These are phyloP conservation scores for Emys orbicularis DNA, from an alignment of 2,797 vertebrate genomes.

Conservation along the genomic window DNA sequence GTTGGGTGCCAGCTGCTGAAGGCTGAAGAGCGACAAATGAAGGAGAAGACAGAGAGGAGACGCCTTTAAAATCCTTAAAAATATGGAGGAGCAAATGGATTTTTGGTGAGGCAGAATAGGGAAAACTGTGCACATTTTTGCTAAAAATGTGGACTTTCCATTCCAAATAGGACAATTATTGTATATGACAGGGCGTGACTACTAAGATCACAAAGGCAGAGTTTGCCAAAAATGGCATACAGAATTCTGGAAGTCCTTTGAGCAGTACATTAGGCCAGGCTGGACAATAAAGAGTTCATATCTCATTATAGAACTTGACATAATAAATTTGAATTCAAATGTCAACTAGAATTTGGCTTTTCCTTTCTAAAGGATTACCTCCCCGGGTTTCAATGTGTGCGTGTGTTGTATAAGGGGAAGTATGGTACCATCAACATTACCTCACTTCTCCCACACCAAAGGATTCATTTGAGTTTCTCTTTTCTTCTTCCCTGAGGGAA, in stretches of 20 bases:
- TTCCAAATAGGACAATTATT: neutral
- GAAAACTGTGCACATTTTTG: neutral
- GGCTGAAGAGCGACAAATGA: neutral
- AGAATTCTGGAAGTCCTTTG: neutral
- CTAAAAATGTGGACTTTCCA: neutral
- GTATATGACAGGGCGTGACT: neutral
- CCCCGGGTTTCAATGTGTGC: neutral
- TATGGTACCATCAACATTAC: neutral
- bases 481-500: neutral
- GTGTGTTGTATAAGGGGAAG: neutral
- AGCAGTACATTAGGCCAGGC: neutral
- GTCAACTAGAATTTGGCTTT: neutral
- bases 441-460: neutral
- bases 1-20: neutral
- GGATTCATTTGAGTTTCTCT: neutral
- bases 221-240: neutral
- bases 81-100: neutral
- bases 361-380: neutral
- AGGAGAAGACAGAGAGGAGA: neutral
- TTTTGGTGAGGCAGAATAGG: neutral
- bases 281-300: neutral
- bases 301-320: neutral
- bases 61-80: neutral
- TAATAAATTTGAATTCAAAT: neutral
- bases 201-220: neutral